These are phyloP conservation scores for Asobara japonica DNA, from an alignment of 1,140 invertebrate species.

Conservation along the genomic window DNA sequence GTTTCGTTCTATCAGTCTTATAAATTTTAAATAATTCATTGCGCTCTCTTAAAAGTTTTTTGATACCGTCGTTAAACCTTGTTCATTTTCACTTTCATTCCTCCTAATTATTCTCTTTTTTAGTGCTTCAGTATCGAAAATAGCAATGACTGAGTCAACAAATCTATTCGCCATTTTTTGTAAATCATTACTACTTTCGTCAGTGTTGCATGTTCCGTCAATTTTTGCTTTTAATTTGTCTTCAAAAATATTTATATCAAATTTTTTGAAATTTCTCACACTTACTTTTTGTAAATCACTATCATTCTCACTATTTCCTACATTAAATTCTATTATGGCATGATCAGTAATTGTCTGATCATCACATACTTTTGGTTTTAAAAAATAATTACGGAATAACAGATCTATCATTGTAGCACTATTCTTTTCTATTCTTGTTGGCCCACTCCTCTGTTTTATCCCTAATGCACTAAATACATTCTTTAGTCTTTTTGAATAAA, in stretches of 20 bases:
- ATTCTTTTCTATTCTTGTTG: slow-evolving; percentile 2
- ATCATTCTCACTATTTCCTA: background rate
- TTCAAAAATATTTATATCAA: background rate
- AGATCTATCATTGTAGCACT: background rate
- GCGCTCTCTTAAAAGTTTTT: background rate
- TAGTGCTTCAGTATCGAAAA: slow-evolving; percentile 9
- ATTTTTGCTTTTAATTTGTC: background rate
- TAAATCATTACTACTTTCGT: background rate
- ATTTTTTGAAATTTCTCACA: background rate
- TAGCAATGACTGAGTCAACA: background rate
- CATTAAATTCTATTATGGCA: slow-evolving; percentile 9
- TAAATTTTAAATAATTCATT: slow-evolving; percentile 15
- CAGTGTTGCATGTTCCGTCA: background rate
- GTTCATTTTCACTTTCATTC: slow-evolving; percentile 17
- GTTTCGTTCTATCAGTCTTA: background rate
- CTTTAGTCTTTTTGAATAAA: background rate
- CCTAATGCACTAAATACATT: background rate
- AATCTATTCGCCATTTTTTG: background rate
- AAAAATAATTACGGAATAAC: slow-evolving; percentile 5
- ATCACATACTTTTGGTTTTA: background rate
- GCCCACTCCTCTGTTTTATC: background rate
- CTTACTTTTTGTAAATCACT: background rate
- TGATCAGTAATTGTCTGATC: slow-evolving; percentile 24
- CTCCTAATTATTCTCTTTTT: slow-evolving; percentile 7
- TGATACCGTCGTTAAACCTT: slow-evolving; percentile 20